Evolutionary conservation across 2,888 invertebrate species (phyloP).

Genomic region (Drosophila acutilabella): DNA sequence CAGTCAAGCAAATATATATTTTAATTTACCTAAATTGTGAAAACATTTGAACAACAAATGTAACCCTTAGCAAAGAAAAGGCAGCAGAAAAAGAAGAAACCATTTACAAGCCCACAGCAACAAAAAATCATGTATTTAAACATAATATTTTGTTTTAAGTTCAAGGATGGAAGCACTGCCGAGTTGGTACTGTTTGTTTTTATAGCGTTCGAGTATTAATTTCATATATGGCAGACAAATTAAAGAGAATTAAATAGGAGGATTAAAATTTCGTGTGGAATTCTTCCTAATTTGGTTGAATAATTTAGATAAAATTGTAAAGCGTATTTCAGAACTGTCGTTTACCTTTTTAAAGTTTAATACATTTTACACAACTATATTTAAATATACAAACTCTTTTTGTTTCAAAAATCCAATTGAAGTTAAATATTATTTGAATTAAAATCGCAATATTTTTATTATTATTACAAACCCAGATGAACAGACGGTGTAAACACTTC

Average conservation of each 20-base stretch:
- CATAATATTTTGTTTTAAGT: constrained; percentile 47
- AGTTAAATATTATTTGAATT: too few relatives aligned
- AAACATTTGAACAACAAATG: constrained; percentile 49
- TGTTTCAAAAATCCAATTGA: too few relatives aligned
- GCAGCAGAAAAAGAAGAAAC: constrained; percentile 23
- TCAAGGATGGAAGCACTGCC: not conserved
- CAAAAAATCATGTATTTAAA: constrained; percentile 43
- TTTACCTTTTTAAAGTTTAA: too few relatives aligned
- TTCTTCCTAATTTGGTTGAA: not conserved
- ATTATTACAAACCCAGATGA: too few relatives aligned
- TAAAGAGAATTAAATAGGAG: constrained; percentile 3
- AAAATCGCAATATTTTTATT: too few relatives aligned
- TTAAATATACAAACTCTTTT: too few relatives aligned
- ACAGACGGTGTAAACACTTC: too few relatives aligned
- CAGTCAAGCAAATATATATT: constrained; percentile 40
- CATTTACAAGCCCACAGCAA: constrained; percentile 8
- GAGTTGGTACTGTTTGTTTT: constrained; percentile 7
- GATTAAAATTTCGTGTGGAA: constrained; percentile 25
- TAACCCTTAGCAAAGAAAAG: constrained; percentile 21
- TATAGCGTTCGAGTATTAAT: constrained; percentile 46
- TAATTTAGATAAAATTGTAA: too few relatives aligned
- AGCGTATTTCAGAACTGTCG: too few relatives aligned
- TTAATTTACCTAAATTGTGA: constrained; percentile 64
- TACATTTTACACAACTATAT: too few relatives aligned
- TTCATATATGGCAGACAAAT: constrained; percentile 54